phyloP scores from a whole-genome alignment of 2,113 vertebrate species.

The Abramis brama region DNA sequence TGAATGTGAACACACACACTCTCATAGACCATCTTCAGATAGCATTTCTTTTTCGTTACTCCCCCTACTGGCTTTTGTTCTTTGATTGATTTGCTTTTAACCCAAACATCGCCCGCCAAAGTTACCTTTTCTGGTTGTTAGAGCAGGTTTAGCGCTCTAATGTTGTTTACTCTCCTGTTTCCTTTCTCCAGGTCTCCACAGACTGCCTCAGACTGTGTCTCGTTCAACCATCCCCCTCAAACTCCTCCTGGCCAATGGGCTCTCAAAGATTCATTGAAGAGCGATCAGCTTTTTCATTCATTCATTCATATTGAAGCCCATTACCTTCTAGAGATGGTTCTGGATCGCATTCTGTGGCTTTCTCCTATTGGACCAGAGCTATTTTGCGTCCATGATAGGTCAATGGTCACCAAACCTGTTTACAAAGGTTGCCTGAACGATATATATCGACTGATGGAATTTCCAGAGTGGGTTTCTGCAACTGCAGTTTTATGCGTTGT shows the following conservation, averaged over 20 bases:
- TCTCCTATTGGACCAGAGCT: slow-evolving; percentile 50
- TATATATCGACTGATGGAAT: slow-evolving; percentile 5
- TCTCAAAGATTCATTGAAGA: slow-evolving; percentile 79
- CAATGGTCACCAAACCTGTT: neutral
- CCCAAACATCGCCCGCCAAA: slow-evolving; percentile 1
- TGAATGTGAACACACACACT: slow-evolving; percentile 58
- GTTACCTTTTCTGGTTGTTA: neutral
- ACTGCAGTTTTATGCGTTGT: slow-evolving; percentile 28
- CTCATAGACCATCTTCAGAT: slow-evolving; percentile 68
- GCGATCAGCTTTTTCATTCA: neutral
- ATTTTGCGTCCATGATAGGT: slow-evolving; percentile 28
- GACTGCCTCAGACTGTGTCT: slow-evolving; percentile 82
- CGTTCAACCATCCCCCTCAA: slow-evolving; percentile 74
- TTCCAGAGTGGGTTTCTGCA: slow-evolving; percentile 17
- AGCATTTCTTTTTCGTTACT: slow-evolving; percentile 66
- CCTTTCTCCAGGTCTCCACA: slow-evolving; percentile 83
- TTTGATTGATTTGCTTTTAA: slow-evolving; percentile 62
- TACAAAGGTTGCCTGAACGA: slow-evolving; percentile 6
- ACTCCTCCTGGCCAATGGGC: slow-evolving; percentile 76
- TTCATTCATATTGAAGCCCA: slow-evolving; percentile 1
- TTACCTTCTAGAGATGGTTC: slow-evolving; percentile 16
- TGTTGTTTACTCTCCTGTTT: slow-evolving; percentile 23
- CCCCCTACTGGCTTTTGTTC: slow-evolving; percentile 66
- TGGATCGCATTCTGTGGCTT: neutral
- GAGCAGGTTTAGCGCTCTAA: neutral